A percentile compares a stretch with the other conserved stretches of the same genome.
phyloP scores from a whole-genome alignment of 2,113 vertebrate species.

The Pontoporia blainvillei region DNA sequence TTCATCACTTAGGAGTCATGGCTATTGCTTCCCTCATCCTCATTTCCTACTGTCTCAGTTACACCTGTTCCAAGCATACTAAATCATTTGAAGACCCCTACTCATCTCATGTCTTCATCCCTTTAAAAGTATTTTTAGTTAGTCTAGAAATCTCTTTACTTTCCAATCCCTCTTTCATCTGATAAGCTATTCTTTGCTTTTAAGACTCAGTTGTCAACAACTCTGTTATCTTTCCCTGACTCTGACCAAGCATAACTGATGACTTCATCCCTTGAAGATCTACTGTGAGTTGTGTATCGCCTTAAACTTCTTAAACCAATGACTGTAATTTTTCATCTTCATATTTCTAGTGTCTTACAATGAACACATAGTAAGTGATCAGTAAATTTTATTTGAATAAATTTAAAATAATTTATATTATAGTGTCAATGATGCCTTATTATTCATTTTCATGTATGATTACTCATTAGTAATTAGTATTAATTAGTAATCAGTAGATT shows the following conservation, averaged over 20 bases:
- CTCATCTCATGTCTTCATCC: not conserved
- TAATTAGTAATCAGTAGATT: not conserved
- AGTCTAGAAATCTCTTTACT: not conserved
- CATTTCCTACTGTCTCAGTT: not conserved
- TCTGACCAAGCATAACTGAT: not conserved
- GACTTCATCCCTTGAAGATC: not conserved
- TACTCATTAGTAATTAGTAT: not conserved
- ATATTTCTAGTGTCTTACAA: not conserved
- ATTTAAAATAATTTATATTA: not conserved
- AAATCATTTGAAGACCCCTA: not conserved
- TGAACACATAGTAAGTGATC: not conserved
- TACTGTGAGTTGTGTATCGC: not conserved
- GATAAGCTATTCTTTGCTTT: not conserved
- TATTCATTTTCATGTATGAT: not conserved
- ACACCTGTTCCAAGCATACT: not conserved
- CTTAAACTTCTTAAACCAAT: not conserved
- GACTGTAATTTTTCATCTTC: not conserved
- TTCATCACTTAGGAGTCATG: not conserved
- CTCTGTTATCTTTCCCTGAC: not conserved
- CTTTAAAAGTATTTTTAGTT: not conserved
- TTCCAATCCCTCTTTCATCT: not conserved
- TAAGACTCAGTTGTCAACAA: not conserved
- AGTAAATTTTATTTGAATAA: not conserved
- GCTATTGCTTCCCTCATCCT: not conserved
- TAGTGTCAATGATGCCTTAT: not conserved